phyloP scores from a whole-genome alignment of 2,113 vertebrate genomes.

The Lota lota region DNA sequence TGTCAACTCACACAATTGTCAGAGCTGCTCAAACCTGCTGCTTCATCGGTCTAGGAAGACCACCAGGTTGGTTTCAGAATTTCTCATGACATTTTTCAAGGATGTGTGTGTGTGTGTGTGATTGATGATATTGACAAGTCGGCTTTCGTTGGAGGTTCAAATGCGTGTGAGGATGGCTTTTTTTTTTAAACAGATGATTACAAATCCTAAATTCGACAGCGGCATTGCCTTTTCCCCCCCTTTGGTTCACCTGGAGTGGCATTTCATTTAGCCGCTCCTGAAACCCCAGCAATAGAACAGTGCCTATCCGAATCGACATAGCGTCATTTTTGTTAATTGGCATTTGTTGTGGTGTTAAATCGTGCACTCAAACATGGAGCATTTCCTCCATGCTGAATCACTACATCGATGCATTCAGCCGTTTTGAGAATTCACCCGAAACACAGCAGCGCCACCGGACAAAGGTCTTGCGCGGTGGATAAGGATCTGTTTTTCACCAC shows the following conservation, averaged over 20 bases:
- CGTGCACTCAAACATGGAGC: constrained; percentile 12
- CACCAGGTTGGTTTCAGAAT: too few species aligned
- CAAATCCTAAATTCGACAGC: constrained; percentile 19
- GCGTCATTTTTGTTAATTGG: constrained; percentile 7
- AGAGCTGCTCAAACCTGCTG: too few species aligned
- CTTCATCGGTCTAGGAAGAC: too few species aligned
- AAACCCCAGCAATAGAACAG: constrained; percentile 46
- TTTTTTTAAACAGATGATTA: constrained; percentile 7
- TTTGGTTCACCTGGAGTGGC: constrained; percentile 61
- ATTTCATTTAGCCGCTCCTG: constrained; percentile 39
- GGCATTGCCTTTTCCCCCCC: constrained; percentile 6
- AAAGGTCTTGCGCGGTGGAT: constrained; percentile 65
- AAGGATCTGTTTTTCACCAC: constrained; percentile 63
- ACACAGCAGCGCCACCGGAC: constrained; percentile 60
- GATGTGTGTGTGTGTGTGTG: not conserved
- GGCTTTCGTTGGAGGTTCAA: not conserved
- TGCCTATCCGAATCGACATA: constrained; percentile 33
- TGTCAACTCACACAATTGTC: constrained; percentile 62
- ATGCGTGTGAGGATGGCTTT: constrained; percentile 12
- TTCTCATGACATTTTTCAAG: too few species aligned
- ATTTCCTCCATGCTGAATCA: constrained; percentile 68
- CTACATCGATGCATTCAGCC: constrained; percentile 64
- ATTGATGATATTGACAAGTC: not conserved
- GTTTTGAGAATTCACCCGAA: constrained; percentile 59
- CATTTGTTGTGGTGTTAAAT: constrained; percentile 23